A percentile compares a stretch with the other conserved stretches of the same genome.
phyloP scores from a whole-genome alignment of 2,113 vertebrate genomes.

The Mesocricetus auratus region DNA sequence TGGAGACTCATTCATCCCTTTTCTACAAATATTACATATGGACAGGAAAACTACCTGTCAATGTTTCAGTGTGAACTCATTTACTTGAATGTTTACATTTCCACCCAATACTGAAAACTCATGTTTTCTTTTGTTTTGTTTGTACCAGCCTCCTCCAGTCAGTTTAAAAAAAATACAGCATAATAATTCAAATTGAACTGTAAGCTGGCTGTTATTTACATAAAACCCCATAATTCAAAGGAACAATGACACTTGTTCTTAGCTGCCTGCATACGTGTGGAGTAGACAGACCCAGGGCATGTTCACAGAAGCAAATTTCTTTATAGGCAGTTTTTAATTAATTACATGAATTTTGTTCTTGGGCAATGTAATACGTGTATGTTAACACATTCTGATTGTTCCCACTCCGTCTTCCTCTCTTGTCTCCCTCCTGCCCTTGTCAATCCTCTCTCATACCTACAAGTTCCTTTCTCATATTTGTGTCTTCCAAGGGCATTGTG shows the following conservation, averaged over 20 bases:
- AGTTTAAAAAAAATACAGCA: slow-evolving; percentile 35
- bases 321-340: neutral
- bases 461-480: neutral
- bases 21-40: neutral
- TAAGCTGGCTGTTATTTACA: slow-evolving; percentile 7
- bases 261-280: neutral
- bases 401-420: neutral
- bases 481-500: neutral
- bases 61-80: neutral
- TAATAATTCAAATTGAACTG: neutral
- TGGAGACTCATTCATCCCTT: neutral
- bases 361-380: neutral
- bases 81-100: neutral
- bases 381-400: neutral
- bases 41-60: neutral
- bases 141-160: slow-evolving; percentile 16
- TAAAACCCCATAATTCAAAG: neutral
- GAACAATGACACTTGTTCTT: neutral
- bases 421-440: neutral
- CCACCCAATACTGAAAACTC: neutral
- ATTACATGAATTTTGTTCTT: neutral
- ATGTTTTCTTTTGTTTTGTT: neutral
- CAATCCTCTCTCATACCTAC: too few species aligned
- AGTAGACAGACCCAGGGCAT: neutral
- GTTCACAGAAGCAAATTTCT: neutral